A percentile compares a stretch with the other conserved stretches of the same genome.
Conservation (phyloP, 1,140 invertebrate genomes). For the Anthonomus grandis region DNA sequence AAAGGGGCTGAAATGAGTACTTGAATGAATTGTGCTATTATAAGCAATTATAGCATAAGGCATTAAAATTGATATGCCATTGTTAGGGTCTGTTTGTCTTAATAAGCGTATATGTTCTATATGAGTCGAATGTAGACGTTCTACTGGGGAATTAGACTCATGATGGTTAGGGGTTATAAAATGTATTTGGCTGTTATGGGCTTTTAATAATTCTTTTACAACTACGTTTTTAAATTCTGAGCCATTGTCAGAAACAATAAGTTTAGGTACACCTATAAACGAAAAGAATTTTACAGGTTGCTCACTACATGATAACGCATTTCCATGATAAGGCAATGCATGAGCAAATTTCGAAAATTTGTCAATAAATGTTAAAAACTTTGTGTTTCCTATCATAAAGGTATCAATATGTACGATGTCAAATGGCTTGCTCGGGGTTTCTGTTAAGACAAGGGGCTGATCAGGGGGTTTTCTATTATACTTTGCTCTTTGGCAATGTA, state of each 20-base stretch:
- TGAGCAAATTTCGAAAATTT: conserved; percentile 25
- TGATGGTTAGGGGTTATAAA: conserved; percentile 44
- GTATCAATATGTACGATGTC: background rate
- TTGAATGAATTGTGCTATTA: background rate
- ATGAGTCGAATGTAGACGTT: conserved; percentile 32
- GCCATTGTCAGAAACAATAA: conserved; percentile 30
- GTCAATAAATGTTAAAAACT: conserved; percentile 5
- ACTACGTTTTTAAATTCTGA: conserved; percentile 34
- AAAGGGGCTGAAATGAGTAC: background rate
- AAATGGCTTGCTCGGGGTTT: background rate
- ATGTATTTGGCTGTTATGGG: conserved; percentile 40
- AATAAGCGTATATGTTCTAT: conserved; percentile 40
- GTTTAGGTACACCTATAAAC: conserved; percentile 27
- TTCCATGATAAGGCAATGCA: conserved; percentile 17
- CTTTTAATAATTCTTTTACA: conserved; percentile 32
- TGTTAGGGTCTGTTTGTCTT: conserved; percentile 29
- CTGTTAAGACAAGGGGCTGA: conserved; percentile 10
- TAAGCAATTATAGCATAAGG: conserved; percentile 3
- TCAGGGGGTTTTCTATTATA: conserved; percentile 8
- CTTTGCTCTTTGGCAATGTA: conserved; percentile 6
- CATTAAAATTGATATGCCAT: background rate
- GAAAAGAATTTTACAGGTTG: conserved; percentile 28
- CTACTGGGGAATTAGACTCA: conserved; percentile 41
- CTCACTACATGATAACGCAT: conserved; percentile 15
- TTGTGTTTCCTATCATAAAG: background rate